phyloP scores from a whole-genome alignment of 2,888 invertebrate species.

The Aphidoletes aphidimyza region DNA sequence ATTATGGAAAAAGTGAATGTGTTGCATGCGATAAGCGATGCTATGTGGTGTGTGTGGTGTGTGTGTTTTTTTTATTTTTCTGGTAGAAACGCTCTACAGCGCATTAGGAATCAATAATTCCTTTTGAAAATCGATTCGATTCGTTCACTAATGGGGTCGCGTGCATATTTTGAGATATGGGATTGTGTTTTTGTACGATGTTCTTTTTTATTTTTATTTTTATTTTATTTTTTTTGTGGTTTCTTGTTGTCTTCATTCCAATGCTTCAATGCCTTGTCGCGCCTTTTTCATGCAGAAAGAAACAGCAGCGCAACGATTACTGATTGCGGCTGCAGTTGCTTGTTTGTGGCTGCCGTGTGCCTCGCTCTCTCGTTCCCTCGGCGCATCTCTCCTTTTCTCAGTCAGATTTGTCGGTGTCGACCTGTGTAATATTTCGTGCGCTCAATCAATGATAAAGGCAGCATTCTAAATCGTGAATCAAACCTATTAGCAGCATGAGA shows the following conservation, averaged over 20 bases:
- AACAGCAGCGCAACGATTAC: not conserved
- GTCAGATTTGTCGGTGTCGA: not conserved
- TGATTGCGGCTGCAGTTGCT: not conserved
- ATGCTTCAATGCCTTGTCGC: too few relatives aligned
- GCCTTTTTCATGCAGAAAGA: too few relatives aligned
- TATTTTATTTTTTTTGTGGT: not conserved
- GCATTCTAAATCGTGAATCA: constrained; percentile 53
- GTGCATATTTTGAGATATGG: not conserved
- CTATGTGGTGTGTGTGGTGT: not conserved
- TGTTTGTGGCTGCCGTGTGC: not conserved
- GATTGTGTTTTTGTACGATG: not conserved
- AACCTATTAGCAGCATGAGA: constrained; percentile 52
- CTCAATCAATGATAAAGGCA: constrained; percentile 44
- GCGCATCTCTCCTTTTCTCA: too few relatives aligned
- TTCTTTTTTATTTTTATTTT: not conserved
- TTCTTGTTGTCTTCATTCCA: not conserved
- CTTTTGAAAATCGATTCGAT: constrained; percentile 19
- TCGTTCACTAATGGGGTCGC: constrained; percentile 27
- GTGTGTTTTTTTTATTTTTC: not conserved
- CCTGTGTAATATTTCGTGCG: constrained; percentile 45
- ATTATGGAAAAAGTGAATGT: not conserved
- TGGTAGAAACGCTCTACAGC: too few relatives aligned
- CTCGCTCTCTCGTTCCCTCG: too few relatives aligned
- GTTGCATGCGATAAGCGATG: not conserved
- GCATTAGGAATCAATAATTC: not conserved